A percentile compares a stretch with the other conserved stretches of the same genome.
Evolutionary conservation across 2,113 vertebrate species (phyloP).

Genomic region (Gymnobelideus leadbeateri): DNA sequence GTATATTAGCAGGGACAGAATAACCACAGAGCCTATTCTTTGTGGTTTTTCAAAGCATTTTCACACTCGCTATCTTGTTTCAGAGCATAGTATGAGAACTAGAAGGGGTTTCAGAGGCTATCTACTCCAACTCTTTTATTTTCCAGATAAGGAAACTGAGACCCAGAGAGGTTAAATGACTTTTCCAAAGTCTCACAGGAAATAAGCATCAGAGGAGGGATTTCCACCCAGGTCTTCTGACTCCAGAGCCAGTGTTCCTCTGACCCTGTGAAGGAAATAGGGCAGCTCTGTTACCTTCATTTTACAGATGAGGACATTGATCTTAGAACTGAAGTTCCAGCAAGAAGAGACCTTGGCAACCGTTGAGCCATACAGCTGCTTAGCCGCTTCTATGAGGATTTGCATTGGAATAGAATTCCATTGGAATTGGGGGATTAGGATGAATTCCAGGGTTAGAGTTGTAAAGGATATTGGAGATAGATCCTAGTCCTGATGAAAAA

Average conservation of each 20-base stretch:
- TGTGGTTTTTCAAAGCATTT: neutral
- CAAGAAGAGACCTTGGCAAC: neutral
- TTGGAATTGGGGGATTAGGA: neutral
- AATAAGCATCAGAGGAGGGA: neutral
- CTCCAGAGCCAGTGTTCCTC: neutral
- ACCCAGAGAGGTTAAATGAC: too few relatives aligned
- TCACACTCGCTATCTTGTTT: neutral
- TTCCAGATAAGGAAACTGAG: too few relatives aligned
- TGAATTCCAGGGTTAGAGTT: neutral
- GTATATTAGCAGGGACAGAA: neutral
- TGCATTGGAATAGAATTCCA: neutral
- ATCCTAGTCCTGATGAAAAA: neutral
- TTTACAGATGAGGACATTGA: neutral
- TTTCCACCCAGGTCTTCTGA: neutral
- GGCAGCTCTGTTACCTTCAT: too few relatives aligned
- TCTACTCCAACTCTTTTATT: too few relatives aligned
- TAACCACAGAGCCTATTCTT: neutral
- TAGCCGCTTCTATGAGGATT: neutral
- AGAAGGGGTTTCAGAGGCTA: too few relatives aligned
- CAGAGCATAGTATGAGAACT: neutral
- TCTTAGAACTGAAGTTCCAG: neutral
- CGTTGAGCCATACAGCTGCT: neutral
- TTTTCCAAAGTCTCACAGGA: neutral
- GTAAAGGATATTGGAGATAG: neutral
- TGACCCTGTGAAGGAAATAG: neutral